A percentile compares a stretch with the other conserved stretches of the same genome.
These are phyloP conservation scores for Allacma fusca DNA, from an alignment of 2,888 invertebrate species.

Conservation along the genomic window DNA sequence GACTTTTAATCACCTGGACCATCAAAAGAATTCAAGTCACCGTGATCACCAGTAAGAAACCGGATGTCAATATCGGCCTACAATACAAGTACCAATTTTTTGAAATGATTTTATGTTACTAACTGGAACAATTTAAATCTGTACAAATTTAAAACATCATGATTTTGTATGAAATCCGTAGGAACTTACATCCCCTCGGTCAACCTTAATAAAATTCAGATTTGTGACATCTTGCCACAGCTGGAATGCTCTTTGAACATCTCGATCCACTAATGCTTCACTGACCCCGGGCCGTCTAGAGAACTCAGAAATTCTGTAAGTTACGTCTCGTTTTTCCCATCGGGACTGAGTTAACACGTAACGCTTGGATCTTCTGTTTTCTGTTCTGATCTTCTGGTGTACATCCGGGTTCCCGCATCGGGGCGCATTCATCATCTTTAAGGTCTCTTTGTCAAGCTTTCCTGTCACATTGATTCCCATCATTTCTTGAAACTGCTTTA, in stretches of 20 bases:
- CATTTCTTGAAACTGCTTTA: constrained; percentile 57
- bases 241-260: constrained; percentile 51
- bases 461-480: constrained; percentile 53
- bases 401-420: constrained; percentile 54
- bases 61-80: constrained; percentile 63
- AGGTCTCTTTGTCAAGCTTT: constrained; percentile 54
- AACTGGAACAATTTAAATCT: background rate
- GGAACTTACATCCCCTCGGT: background rate
- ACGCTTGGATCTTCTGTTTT: constrained; percentile 48
- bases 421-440: constrained; percentile 58
- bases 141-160: background rate
- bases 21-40: constrained; percentile 64
- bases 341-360: constrained; percentile 41
- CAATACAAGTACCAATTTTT: too few species aligned
- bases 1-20: constrained; percentile 61
- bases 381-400: background rate
- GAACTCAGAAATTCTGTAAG: constrained; percentile 51
- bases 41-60: constrained; percentile 63
- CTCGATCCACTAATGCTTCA: constrained; percentile 39
- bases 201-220: constrained; percentile 50
- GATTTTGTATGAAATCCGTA: background rate
- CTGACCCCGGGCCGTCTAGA: constrained; percentile 23
- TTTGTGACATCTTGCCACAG: constrained; percentile 52
- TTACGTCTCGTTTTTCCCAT: constrained; percentile 53
- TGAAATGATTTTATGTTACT: too few species aligned